Percentiles rank a stretch among this genome's conserved stretches.
These are phyloP conservation scores for Brienomyrus brachyistius DNA, from an alignment of 2,113 vertebrate genomes.

Conservation along the genomic window DNA sequence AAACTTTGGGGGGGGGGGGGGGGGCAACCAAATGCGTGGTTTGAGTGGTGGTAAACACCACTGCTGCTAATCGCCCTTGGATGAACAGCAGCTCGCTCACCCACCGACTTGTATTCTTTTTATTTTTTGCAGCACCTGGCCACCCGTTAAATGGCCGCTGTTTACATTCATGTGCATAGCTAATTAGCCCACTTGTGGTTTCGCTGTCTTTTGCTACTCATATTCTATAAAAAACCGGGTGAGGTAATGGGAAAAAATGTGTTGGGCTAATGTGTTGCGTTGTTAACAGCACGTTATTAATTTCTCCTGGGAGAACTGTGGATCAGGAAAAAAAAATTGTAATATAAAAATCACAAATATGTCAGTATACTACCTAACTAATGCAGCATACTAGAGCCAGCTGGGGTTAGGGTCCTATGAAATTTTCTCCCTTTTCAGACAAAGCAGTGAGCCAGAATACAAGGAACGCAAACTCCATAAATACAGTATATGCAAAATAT, in stretches of 20 bases:
- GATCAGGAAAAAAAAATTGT: not conserved
- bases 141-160: slow-evolving; percentile 1
- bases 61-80: not conserved
- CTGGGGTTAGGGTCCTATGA: not conserved
- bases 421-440: not conserved
- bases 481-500: not conserved
- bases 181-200: slow-evolving; percentile 13
- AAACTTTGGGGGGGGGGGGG: not conserved
- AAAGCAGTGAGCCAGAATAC: not conserved
- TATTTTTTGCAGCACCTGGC: slow-evolving; percentile 15
- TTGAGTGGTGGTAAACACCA: not conserved
- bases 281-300: not conserved
- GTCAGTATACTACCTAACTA: not conserved
- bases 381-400: not conserved
- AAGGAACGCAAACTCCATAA: not conserved
- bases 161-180: slow-evolving; percentile 11
- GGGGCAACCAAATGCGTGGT: not conserved
- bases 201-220: not conserved
- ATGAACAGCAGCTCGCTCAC: not conserved
- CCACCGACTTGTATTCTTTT: slow-evolving; percentile 17
- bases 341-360: not conserved
- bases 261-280: not conserved
- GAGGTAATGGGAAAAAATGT: not conserved
- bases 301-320: not conserved
- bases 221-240: not conserved